Percentiles rank a stretch among this genome's conserved stretches.
Evolutionary conservation across 2,797 vertebrate genomes (phyloP).

Genomic region (Pteropus rufus): DNA sequence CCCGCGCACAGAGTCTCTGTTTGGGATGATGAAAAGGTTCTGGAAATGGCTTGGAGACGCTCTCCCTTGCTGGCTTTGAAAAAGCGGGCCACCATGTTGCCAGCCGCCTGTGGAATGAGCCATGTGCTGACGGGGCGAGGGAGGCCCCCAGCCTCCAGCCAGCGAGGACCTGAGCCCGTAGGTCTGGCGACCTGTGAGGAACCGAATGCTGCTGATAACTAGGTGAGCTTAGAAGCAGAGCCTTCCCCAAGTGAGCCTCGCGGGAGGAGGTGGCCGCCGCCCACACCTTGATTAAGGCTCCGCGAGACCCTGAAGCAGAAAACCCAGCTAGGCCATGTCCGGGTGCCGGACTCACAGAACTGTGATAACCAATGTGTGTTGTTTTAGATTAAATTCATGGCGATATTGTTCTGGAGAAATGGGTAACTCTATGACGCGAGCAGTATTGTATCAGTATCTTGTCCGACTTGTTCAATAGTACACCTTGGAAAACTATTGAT

Average conservation of each 20-base stretch:
- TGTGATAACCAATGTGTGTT: rapidly evolving
- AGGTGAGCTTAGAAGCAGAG: background rate
- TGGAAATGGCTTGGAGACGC: background rate
- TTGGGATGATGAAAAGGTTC: background rate
- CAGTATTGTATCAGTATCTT: background rate
- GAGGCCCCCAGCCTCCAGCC: background rate
- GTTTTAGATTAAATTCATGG: background rate
- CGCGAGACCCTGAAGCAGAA: background rate
- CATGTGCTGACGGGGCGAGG: rapidly evolving
- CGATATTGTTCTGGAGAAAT: background rate
- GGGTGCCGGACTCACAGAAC: background rate
- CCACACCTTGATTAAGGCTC: background rate
- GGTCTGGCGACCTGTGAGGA: background rate
- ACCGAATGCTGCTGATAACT: background rate
- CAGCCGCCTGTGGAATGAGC: background rate
- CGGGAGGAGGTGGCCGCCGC: background rate
- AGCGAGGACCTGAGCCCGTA: background rate
- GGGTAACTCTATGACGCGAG: rapidly evolving
- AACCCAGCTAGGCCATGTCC: background rate
- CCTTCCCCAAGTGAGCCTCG: background rate
- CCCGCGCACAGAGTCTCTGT: background rate
- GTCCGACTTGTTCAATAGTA: background rate
- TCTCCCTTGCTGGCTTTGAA: background rate
- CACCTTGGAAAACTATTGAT: too few species aligned
- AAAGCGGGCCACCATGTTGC: background rate